Percentiles rank a stretch among this genome's conserved stretches.
These are phyloP conservation scores for Creontiades dilutus DNA, from an alignment of 2,888 invertebrate genomes.

Conservation along the genomic window DNA sequence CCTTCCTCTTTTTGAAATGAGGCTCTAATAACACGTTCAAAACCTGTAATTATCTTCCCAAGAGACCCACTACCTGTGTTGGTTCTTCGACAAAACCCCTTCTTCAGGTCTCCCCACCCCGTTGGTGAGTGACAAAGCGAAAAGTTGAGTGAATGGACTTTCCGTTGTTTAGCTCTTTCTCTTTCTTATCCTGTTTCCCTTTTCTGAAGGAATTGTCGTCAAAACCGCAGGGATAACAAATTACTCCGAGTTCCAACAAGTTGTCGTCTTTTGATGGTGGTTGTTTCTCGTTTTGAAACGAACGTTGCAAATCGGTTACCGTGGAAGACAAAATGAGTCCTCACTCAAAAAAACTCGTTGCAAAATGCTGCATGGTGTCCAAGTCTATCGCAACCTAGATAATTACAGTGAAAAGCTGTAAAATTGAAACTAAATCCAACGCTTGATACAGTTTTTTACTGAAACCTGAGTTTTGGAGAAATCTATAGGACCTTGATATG, in stretches of 20 bases:
- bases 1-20: slow-evolving; percentile 54
- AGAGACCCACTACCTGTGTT: slow-evolving; percentile 68
- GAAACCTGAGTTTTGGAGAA: too few species aligned
- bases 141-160: slow-evolving; percentile 57
- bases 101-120: not conserved
- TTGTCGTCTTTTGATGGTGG: not conserved
- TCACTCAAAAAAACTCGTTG: too few species aligned
- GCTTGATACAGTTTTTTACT: too few species aligned
- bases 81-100: slow-evolving; percentile 30
- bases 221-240: slow-evolving; percentile 8
- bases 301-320: not conserved
- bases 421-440: too few species aligned
- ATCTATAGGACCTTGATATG: too few species aligned
- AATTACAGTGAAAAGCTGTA: too few species aligned
- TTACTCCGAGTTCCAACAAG: slow-evolving; percentile 2
- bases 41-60: slow-evolving; percentile 65
- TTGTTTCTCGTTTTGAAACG: not conserved
- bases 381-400: too few species aligned
- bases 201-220: not conserved
- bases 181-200: not conserved
- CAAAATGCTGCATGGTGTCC: too few species aligned
- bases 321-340: not conserved
- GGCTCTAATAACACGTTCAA: slow-evolving; percentile 70
- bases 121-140: slow-evolving; percentile 27
- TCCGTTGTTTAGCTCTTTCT: not conserved